These are phyloP conservation scores for Hedya salicella DNA, from an alignment of 2,888 invertebrate species.

Conservation along the genomic window DNA sequence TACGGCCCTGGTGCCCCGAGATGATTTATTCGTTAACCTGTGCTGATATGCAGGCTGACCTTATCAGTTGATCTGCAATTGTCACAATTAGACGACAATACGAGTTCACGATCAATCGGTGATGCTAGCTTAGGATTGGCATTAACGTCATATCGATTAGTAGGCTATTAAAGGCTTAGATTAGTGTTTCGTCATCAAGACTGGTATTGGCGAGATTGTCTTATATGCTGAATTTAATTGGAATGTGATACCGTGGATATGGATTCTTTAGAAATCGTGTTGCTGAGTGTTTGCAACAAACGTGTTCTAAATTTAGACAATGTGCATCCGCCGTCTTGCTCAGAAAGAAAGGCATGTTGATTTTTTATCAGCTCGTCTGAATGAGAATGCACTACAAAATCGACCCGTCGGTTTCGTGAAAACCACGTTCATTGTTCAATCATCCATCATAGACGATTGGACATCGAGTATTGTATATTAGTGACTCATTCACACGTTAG, in stretches of 20 bases:
- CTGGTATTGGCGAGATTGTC: neutral
- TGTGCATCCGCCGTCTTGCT: no score
- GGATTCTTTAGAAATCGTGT: no score
- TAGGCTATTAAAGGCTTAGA: neutral
- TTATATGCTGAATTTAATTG: neutral
- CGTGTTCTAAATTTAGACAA: no score
- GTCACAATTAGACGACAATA: constrained; percentile 41
- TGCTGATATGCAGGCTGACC: constrained; percentile 72
- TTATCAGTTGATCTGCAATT: constrained; percentile 63
- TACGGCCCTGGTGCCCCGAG: constrained; percentile 74
- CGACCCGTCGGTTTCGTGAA: no score
- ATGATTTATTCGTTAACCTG: constrained; percentile 82
- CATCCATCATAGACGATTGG: no score
- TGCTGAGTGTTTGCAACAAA: no score
- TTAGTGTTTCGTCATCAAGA: neutral
- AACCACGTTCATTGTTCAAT: no score
- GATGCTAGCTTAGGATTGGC: constrained; percentile 8
- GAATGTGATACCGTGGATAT: neutral
- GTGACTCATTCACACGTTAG: no score
- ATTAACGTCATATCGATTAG: constrained; percentile 15
- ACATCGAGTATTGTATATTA: no score
- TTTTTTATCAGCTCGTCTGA: no score
- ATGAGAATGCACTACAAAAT: no score
- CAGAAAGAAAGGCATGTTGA: no score
- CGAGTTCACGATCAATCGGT: constrained; percentile 25